These are phyloP conservation scores for Microctenopoma stevenorrisi DNA, from an alignment of 2,797 vertebrate genomes.

Conservation along the genomic window DNA sequence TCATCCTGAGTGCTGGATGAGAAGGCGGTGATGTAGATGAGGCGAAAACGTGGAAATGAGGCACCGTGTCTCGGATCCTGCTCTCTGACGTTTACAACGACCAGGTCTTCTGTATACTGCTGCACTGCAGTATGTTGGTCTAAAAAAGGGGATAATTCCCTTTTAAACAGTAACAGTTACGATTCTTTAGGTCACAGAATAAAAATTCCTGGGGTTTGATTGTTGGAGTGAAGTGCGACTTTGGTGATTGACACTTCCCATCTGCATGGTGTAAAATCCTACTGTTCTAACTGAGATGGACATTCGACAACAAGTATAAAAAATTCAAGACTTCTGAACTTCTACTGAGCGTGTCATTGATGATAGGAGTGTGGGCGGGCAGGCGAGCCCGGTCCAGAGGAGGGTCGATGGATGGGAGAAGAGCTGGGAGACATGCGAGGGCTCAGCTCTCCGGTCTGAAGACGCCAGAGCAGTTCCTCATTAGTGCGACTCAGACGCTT, in stretches of 20 bases:
- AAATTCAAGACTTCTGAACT: constrained; percentile 23
- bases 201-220: constrained; percentile 35
- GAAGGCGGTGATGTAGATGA: constrained; percentile 80
- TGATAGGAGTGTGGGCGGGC: constrained; percentile 87
- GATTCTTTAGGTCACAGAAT: constrained; percentile 48
- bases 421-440: constrained; percentile 88
- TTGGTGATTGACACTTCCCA: not conserved
- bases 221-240: constrained; percentile 35
- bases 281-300: constrained; percentile 31
- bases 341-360: constrained; percentile 62
- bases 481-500: constrained; percentile 95
- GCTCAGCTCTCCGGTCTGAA: constrained; percentile 93
- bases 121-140: constrained; percentile 8
- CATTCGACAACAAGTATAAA: constrained; percentile 22
- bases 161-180: constrained; percentile 36
- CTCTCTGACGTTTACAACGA: constrained; percentile 79
- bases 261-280: constrained; percentile 24
- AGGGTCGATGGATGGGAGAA: constrained; percentile 86
- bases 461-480: constrained; percentile 96
- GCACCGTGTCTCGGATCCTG: constrained; percentile 81
- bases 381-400: constrained; percentile 86
- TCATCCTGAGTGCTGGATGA: constrained; percentile 84
- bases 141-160: constrained; percentile 40
- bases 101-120: constrained; percentile 32
- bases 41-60: constrained; percentile 79